A percentile compares a stretch with the other conserved stretches of the same genome.
phyloP scores from a whole-genome alignment of 1,140 invertebrate genomes.

The Sarcophaga peregrina region DNA sequence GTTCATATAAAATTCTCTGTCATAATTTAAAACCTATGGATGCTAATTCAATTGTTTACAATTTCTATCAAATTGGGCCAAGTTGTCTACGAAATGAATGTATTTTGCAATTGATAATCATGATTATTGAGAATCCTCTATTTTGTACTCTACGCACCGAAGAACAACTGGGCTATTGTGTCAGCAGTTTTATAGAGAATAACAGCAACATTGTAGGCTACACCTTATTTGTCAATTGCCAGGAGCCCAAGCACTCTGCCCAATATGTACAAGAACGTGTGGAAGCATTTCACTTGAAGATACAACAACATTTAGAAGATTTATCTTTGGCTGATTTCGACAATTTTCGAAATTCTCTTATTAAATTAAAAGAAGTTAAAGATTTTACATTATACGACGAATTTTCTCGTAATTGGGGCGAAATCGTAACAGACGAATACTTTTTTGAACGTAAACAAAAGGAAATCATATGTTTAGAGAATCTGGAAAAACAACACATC shows the following conservation, averaged over 20 bases:
- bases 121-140: slow-evolving; percentile 86
- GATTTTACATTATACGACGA: slow-evolving; percentile 82
- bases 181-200: slow-evolving; percentile 74
- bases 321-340: slow-evolving; percentile 74
- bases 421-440: slow-evolving; percentile 75
- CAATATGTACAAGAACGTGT: slow-evolving; percentile 80
- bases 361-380: slow-evolving; percentile 77
- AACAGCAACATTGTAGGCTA: slow-evolving; percentile 82
- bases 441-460: slow-evolving; percentile 73
- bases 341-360: slow-evolving; percentile 73
- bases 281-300: slow-evolving; percentile 77
- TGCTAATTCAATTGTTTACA: slow-evolving; percentile 84
- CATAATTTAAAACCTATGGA: slow-evolving; percentile 79
- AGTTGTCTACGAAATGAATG: slow-evolving; percentile 74
- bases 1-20: slow-evolving; percentile 74
- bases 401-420: slow-evolving; percentile 77
- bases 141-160: slow-evolving; percentile 89
- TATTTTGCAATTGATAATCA: slow-evolving; percentile 81
- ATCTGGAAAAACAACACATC: slow-evolving; percentile 69
- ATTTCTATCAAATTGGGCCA: slow-evolving; percentile 87
- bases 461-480: slow-evolving; percentile 68
- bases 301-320: slow-evolving; percentile 72
- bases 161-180: slow-evolving; percentile 90
- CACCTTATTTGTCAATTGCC: slow-evolving; percentile 78
- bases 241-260: slow-evolving; percentile 78